Base-by-base conservation (phyloP, 2,113 vertebrate genomes). In the Phocoena phocoena region DNA sequence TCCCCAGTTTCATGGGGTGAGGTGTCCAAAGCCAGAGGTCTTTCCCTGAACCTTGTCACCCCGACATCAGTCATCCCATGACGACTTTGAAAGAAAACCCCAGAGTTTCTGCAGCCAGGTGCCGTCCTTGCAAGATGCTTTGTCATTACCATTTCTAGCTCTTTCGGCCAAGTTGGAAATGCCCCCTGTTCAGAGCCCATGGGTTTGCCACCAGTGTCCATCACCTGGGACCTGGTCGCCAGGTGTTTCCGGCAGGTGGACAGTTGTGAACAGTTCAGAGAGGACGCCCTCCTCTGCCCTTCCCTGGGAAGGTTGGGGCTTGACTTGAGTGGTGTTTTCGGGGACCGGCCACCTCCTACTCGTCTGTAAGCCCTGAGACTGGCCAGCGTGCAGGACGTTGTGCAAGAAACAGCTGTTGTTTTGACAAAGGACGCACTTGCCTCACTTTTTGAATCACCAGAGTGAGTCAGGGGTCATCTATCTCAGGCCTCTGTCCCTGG, bases 401-500 rank as follows among this genome's bases (percentile, higher is more conserved):
- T 47, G 60, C n/a, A 74, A 86, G 82, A 62, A 82, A 50, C 79
- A 97, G 82, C 95, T 96, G 81, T 88, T 83, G 68, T 96, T 94
- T 93, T 96, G 79, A 82, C 58, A 53, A 17, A 90, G 63, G 67
- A 86, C 8, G 0, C 36, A 3, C 86, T 79, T 14, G 25, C 74
- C 74, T 89, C 62, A 68, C 33, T 76, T 95, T 81, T 33, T 90
- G 84, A 76, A 90, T 71, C 70, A 33, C 20, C 68, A 53, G 85
- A 9, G 68, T 55, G 84, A 82, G 94, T 88, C 47, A 83, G 10
- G 88, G 82, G 82, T 92, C 6, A 7, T 81, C 55, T 62, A 3
- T 38, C 96, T 92, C 91, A 95, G 90, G 93, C 88, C 92, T 67
- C 95, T 68, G 86, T 21, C n/a, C 36, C 83, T 74, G 90, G 93